Percentiles rank a stretch among this genome's conserved stretches.
These are phyloP conservation scores for Zalophus californianus DNA, from an alignment of 2,797 vertebrate species.

Conservation along the genomic window DNA sequence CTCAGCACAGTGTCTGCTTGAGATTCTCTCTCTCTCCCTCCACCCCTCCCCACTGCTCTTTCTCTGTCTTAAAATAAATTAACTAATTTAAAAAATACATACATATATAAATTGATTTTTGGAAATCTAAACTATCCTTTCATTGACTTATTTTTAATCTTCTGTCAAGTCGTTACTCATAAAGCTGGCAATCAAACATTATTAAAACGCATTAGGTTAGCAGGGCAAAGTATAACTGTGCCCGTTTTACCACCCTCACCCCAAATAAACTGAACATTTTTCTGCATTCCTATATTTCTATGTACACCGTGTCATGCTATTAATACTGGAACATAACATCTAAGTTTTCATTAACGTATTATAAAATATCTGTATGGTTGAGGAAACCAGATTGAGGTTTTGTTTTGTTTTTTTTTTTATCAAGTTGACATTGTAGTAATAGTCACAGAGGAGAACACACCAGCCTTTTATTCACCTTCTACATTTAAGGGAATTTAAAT, in stretches of 20 bases:
- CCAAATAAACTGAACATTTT: too few relatives aligned
- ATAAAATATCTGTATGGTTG: neutral
- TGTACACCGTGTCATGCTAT: fast-evolving
- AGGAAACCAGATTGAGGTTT: neutral
- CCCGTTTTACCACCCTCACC: fast-evolving
- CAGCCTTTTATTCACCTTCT: neutral
- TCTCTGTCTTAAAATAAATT: neutral
- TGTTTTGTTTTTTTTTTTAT: neutral
- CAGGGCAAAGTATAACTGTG: neutral
- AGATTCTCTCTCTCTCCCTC: neutral
- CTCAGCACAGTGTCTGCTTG: neutral
- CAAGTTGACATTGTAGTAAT: neutral
- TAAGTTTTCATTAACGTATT: neutral
- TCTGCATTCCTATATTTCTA: too few relatives aligned
- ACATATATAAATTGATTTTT: neutral
- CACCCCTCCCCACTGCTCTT: neutral
- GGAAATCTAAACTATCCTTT: neutral
- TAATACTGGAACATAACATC: neutral
- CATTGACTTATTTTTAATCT: neutral
- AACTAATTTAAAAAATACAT: neutral
- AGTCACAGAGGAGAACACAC: neutral
- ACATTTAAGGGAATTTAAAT: neutral
- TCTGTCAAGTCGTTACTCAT: neutral
- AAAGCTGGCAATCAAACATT: neutral
- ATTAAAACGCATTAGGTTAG: neutral